Conservation (phyloP, 2,113 vertebrate species). For the Uria lomvia region DNA sequence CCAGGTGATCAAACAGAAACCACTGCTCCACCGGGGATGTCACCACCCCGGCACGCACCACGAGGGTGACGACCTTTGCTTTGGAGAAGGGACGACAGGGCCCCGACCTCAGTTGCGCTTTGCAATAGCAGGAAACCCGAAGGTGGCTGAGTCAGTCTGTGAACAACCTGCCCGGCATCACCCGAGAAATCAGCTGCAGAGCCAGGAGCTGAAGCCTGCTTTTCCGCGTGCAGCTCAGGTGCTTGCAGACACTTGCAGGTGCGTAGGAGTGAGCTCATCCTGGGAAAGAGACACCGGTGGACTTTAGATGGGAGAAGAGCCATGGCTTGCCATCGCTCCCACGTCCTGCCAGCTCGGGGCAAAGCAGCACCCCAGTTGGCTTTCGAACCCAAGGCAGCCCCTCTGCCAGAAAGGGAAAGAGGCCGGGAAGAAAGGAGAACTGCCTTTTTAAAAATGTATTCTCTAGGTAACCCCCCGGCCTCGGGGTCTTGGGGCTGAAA, state of each 20-base stretch:
- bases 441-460: neutral
- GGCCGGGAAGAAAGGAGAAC: neutral
- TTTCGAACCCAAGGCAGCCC: neutral
- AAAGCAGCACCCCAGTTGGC: neutral
- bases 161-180: neutral
- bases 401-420: neutral
- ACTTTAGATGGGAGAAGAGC: neutral
- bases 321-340: neutral
- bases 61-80: neutral
- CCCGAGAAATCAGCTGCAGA: neutral
- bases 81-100: neutral
- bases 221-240: neutral
- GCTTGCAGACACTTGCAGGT: neutral
- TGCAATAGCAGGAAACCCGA: neutral
- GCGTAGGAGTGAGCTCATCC: neutral
- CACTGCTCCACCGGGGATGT: neutral
- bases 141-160: slow-evolving; percentile 11
- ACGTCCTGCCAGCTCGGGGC: accelerated
- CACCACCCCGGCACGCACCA: accelerated
- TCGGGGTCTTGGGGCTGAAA: neutral
- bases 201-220: neutral
- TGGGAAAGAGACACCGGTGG: neutral
- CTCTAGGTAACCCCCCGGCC: neutral
- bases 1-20: neutral
- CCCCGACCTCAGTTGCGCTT: accelerated